Base-by-base conservation (phyloP, 2,888 invertebrate genomes). In the Ectemnius cavifrons region DNA sequence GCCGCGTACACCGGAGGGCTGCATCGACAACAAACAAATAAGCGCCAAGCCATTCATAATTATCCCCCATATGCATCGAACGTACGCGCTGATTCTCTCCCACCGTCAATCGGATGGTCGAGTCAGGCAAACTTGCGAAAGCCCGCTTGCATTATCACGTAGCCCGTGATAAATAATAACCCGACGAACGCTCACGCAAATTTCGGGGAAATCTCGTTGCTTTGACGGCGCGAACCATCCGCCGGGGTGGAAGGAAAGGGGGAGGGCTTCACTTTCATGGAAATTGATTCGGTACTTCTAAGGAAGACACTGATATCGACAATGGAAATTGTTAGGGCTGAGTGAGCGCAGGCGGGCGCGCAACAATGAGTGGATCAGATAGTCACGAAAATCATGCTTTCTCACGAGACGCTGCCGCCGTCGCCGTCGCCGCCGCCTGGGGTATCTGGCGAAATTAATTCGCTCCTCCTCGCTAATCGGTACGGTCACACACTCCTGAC, bases 371-470 rank as follows among this genome's bases (percentile, higher is more conserved):
- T 37, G 1, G 52, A 52, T 16, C 52, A 16, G 52, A 14, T 52
- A 16, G 1, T 16, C 16, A 13, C 52, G 37, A 67, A 75, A 70
- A 81, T 75, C 63, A 66, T 57, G 62, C 71, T 69, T 71, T 80
- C 80, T 69, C 80, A 71, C 71, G 47, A 66, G 67, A 66, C 68
- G 61, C 63, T 67, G 28, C 60, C 68, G 59, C 61, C 70, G 59
- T 62, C 70, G 45, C 60, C 37, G 37, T 62, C 70, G 45, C 60
- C 37, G 37, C 5, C 11, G 37, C 37, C 37, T 4, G 37, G 37
- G 78, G 47, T 78, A 75, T 69, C 79, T 64, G 57, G 49, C 60
- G 70, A 73, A 81, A 80, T 80, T 80, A 80, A 80, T 80, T 78
- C 73, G 68, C 73, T 71, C 52, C 76, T 71, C 73, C 52, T 67